Base-by-base conservation (phyloP, 2,797 vertebrate genomes). In the Cryptoprocta ferox region DNA sequence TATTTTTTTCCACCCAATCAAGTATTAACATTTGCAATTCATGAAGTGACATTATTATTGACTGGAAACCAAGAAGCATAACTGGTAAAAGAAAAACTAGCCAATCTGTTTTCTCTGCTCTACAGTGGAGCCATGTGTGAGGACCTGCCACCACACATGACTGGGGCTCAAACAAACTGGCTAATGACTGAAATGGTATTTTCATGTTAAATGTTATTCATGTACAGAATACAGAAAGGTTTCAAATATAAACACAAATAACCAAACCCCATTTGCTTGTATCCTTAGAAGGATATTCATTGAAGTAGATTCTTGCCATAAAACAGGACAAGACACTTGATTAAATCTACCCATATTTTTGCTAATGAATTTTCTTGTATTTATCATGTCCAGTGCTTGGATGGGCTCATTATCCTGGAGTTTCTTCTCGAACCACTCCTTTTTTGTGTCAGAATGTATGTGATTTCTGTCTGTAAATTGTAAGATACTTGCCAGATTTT, bases 401-500 rank as follows among this genome's bases (percentile, higher is more conserved):
- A 78, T 19, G 37, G 84, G 39, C 78, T 97, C 71, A 85, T 95
- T 89, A 90, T 96, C 78, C 39, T 86, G 79, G 87, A 66, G 26
- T 91, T 95, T 86, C 63, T 97, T 95, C 50, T 24, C 42, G 70
- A 92, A 94, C 39, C 96, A 19, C 66, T 94, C 75, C 87, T 88
- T 94, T 93, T 96, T 80, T 82, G 63, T 94, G 92, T 96, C 96
- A 88, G 53, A 50, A 91, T 59, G 8, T 79, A 63, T 61, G 2
- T 63, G 53, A 28, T 97, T 92, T 94, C 78, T 89, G 79, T 82
- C 86, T 11, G 18, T 68, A 92, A 95, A 6, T 71, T 75, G 84
- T 86, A 82, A 96, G 65, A 42, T 96, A 94, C 80, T 97, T 83
- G 53, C 91, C 81, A 87, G 82, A 56, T 93, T 97, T 96, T 95